Evolutionary conservation across 1,140 invertebrate genomes (phyloP).

Genomic region (Portunus trituberculatus): DNA sequence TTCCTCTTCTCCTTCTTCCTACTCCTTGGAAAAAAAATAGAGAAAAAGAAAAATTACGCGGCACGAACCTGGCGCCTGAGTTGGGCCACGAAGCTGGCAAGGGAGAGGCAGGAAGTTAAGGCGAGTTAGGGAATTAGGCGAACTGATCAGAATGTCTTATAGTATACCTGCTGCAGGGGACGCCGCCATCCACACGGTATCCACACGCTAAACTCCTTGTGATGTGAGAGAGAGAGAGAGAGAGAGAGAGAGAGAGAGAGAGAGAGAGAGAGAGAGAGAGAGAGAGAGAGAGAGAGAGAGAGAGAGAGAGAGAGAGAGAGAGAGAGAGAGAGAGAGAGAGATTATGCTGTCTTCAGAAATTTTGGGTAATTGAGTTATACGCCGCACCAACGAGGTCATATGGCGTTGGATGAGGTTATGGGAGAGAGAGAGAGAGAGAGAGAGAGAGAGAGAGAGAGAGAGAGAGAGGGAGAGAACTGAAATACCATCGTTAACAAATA

Average conservation of each 20-base stretch:
- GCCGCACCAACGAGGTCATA: too few relatives aligned
- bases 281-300: conserved; percentile 40
- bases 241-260: conserved; percentile 54
- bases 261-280: conserved; percentile 47
- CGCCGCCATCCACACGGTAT: too few relatives aligned
- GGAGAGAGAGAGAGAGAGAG: too few relatives aligned
- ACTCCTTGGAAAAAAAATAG: too few relatives aligned
- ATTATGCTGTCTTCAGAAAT: neutral
- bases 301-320: conserved; percentile 12
- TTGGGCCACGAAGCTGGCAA: neutral
- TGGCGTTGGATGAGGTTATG: too few relatives aligned
- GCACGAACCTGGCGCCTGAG: neutral
- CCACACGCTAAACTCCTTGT: neutral
- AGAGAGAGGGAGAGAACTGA: too few relatives aligned
- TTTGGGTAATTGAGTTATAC: too few relatives aligned
- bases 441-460: too few relatives aligned
- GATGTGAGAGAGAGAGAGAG: conserved; percentile 51
- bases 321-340: neutral
- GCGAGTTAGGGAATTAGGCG: neutral
- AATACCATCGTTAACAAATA: too few relatives aligned
- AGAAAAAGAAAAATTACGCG: too few relatives aligned
- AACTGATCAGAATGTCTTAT: conserved; percentile 14
- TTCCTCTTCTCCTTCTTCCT: too few relatives aligned
- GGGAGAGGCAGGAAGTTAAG: neutral
- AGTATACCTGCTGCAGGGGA: neutral